phyloP scores from a whole-genome alignment of 2,888 invertebrate genomes.

The Melinopterus prodromus region DNA sequence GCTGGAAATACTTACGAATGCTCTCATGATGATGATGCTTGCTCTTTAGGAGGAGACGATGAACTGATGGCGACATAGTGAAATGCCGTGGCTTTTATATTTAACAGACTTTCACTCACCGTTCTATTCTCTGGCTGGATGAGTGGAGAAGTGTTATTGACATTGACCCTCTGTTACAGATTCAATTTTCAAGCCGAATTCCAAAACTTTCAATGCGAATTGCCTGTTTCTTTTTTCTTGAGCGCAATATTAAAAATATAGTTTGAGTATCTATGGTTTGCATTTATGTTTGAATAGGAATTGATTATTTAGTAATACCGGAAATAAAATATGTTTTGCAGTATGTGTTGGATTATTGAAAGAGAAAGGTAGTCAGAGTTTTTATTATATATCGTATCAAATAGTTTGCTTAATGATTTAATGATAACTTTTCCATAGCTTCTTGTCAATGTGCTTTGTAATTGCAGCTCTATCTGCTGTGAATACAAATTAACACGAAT shows the following conservation, averaged over 20 bases:
- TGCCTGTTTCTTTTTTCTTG: not conserved
- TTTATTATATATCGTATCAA: not conserved
- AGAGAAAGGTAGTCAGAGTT: not conserved
- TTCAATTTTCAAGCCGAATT: conserved; percentile 21
- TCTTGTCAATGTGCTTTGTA: no score
- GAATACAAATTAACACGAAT: no score
- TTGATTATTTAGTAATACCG: not conserved
- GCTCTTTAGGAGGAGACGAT: conserved; percentile 28
- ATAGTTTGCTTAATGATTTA: not conserved
- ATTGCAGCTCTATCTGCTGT: no score
- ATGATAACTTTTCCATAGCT: not conserved
- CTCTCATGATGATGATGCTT: conserved; percentile 35
- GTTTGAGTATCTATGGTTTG: not conserved
- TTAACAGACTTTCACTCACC: conserved; percentile 35
- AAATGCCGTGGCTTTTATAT: conserved; percentile 35
- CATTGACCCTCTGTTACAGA: conserved; percentile 30
- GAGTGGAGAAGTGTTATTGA: conserved; percentile 6
- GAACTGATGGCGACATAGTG: conserved; percentile 32
- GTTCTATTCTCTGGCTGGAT: conserved; percentile 22
- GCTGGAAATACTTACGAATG: conserved; percentile 31
- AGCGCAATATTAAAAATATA: not conserved
- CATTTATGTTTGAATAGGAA: not conserved
- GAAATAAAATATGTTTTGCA: not conserved
- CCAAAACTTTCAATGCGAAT: not conserved
- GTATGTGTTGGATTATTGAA: conserved; percentile 4